Base-by-base conservation (phyloP, 2,888 invertebrate species). In the Boloria selene region DNA sequence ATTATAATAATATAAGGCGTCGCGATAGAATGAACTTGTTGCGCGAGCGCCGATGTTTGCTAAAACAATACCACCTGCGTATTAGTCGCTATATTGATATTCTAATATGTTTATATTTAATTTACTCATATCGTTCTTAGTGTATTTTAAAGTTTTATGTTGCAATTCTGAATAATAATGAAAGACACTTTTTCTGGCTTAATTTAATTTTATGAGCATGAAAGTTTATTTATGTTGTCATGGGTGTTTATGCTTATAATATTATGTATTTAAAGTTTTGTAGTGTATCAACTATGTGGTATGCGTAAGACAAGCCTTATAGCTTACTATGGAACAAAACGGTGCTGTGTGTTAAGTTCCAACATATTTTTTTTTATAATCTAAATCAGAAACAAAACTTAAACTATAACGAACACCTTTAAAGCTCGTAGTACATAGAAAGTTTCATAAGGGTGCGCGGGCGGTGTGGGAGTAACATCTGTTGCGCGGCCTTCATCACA, bases 401-500 rank as follows among this genome's bases (percentile, higher is more conserved):
- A 10, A 55, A 54, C 16, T 14, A 55, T 45, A 22, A 44, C 7
- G 4, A 22, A n/a, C 17, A 44, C n/a, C 10, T 22, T 18, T n/a
- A 45, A 42, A 16, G 31, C 16, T 16, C 47, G 10, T 5, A 49
- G n/a, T 16, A 16, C 26, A 3, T 50, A 38, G 59, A 59, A 59
- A 59, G 58, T 61, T 55, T 66, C 72, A 74, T 77, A 76, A 77
- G 80, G 80, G 59, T 70, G 77, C 79, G 83, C 75, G 75, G 85
- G 87, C 78, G 83, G 75, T 73, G 88, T 85, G 74, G 84, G 87
- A 73, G 80, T 47, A 73, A 80, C 87, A 88, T 86, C 85, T 86
- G 85, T 78, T 78, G 69, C 72, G 69, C 74, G 78, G 73, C 87
- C 89, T 87, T 86, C 73, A 65, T 79, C 74, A 74, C 85, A 79